Base-by-base conservation (phyloP, 2,888 invertebrate genomes). In the Cactoblastis cactorum region DNA sequence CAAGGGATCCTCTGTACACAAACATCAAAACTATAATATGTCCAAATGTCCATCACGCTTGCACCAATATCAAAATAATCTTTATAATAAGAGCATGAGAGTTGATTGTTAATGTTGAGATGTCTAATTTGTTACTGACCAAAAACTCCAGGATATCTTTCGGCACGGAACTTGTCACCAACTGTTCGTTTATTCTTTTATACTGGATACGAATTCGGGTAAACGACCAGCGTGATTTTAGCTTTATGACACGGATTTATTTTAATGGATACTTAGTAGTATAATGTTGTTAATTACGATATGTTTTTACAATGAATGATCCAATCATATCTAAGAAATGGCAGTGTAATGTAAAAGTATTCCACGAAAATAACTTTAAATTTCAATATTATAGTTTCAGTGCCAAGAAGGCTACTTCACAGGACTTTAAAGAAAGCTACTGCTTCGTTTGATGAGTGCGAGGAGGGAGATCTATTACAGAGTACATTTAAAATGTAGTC, bases 91-190 rank as follows among this genome's bases (percentile, higher is more conserved):
- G 6, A 6, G 0, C 0, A 0, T 39, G 62, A 72, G 54, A 50
- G 64, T 58, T 65, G 9, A 43, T 14, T 15, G 17, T 43, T 28
- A 63, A 51, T 58, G 34, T 73, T 1, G 41, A 37, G 45, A 50
- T 51, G 48, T 52, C 1, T 12, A 50, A 15, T 34, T 5, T 52
- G 19, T 3, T 33, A 28, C 71, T 69, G 59, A 67, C 70, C 64
- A 61, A 61, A 72, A 71, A 71, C 74, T 78, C 68, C 74, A 69
- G 80, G 79, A 78, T 73, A 75, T 77, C 73, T 80, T 83, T 86
- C 77, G 83, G 82, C 83, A 80, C 80, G 81, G 55, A 76, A 72
- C 74, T 81, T 83, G 80, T 80, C 75, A 69, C 72, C 74, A 67
- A 69, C 58, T 62, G 62, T 58, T 55, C 61, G 60, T 71, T n/a